A percentile compares a stretch with the other conserved stretches of the same genome.
Evolutionary conservation across 2,797 vertebrate genomes (phyloP).

Genomic region (Amblyopsis hoosieri): DNA sequence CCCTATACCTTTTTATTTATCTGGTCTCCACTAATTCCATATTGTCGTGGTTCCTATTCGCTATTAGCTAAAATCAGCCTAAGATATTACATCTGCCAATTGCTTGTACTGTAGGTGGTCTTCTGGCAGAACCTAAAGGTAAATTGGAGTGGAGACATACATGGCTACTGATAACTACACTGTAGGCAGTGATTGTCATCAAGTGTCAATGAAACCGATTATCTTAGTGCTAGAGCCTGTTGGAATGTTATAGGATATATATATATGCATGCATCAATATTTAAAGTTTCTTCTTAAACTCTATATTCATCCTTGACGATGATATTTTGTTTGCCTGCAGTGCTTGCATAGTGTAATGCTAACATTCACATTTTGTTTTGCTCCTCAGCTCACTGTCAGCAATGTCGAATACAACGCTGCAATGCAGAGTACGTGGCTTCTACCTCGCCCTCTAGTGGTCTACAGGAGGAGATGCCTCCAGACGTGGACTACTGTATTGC

Average conservation of each 20-base stretch:
- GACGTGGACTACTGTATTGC: conserved; percentile 83
- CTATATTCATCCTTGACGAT: background rate
- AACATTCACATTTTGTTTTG: conserved; percentile 6
- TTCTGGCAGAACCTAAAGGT: conserved; percentile 33
- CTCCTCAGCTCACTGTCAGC: conserved; percentile 78
- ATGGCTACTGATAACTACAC: conserved; percentile 37
- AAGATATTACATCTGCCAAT: conserved; percentile 35
- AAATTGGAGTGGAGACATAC: conserved; percentile 49
- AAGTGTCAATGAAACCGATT: conserved; percentile 56
- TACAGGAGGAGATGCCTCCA: conserved; percentile 72
- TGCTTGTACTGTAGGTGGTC: conserved; percentile 22
- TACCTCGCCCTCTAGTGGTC: conserved; percentile 76
- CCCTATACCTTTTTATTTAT: too few species aligned
- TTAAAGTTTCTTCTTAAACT: background rate
- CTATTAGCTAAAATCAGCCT: too few species aligned
- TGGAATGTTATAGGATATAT: conserved; percentile 48
- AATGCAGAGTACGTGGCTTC: conserved; percentile 82
- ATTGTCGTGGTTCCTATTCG: too few species aligned
- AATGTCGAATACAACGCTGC: conserved; percentile 84
- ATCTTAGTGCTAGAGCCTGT: conserved; percentile 34
- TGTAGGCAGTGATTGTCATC: conserved; percentile 51
- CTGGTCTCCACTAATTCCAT: too few species aligned
- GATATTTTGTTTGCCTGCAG: background rate
- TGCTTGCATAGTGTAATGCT: conserved; percentile 4
- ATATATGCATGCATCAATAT: too few species aligned